Base-by-base conservation (phyloP, 2,888 invertebrate species). In the Eristalis tenax region DNA sequence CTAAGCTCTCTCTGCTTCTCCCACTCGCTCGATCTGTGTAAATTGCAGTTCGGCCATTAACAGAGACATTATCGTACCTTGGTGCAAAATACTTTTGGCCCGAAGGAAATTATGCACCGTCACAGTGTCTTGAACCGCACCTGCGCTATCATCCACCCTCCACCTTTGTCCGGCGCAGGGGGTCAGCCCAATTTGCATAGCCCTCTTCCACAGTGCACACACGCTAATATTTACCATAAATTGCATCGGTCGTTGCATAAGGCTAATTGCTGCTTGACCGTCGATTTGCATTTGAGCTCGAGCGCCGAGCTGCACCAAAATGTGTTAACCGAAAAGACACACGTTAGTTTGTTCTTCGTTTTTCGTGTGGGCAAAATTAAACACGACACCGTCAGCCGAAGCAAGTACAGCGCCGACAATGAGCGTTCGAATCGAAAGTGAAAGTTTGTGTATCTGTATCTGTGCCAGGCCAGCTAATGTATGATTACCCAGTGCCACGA, bases 161-260 rank as follows among this genome's bases (percentile, higher is more conserved):
- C 43, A 50, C 32, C 32, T 32, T 32, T 32, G 32, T 32, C 8
- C 38, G 38, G 13, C 38, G 18, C 8, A n/a, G 50, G 50, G 50
- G 50, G 50, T 50, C 18, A 50, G 18, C 28, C 22, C 15, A 50
- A 68, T 50, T 68, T 68, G 68, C 38, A 56, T 68, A 68, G 50
- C 50, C 22, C 68, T 28, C 26, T 68, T 68, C 40, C 68, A 56
- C 26, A 28, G 43, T 32, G 64, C 68, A 70, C 65, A 64, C 11
- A 35, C 66, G 84, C 64, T 66, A 86, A 82, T 86, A 86, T 70
- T 86, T 78, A 63, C 63, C 69, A 74, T 70, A 78, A 86, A 86
- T 74, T 77, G 77, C 85, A 82, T 78, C 69, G 64, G 26, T 65
- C 26, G 56, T 86, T 86, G 82, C 82, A 82, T 82, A 82, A 73